Evolutionary conservation across 2,888 invertebrate species (phyloP), one percentile per base, ranked within the genome.

Genomic region (Meta bourneti): DNA sequence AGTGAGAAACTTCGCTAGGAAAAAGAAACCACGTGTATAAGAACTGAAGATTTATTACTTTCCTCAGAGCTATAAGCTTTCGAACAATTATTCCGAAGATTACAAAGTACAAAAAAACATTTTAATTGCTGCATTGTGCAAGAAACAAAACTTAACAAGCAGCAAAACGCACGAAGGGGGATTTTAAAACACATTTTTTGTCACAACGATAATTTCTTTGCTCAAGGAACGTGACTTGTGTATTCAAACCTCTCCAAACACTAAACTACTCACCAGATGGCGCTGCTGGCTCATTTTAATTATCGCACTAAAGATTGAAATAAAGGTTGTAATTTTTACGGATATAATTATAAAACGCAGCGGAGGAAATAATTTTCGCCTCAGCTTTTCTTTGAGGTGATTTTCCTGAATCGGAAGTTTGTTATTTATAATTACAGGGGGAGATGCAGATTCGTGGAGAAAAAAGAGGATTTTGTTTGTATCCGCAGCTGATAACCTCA

Each of bases 281-380:
- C 34, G 34, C 34, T 34, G 34, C 34, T 34, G 34, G 34, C 34
- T 34, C 34, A 34, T 89, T 89, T 89, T 89, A 89, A 89, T 89
- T 89, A 89, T 89, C 78, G 54, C 69, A 7, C n/a, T 6, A 70
- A 49, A 77, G 69, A 89, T 82, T 89, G 78, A 84, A 89, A 89
- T 89, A 78, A 79, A 89, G 83, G 83, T 34, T 71, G 83, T 84
- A 89, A 89, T 89, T 70, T 51, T 49, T 54, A 79, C 71, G n/a
- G 34, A 51, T 49, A 69, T 70, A 79, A 91, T 91, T 91, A 91
- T 86, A 86, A 91, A 86, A 82, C 51, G 34, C 1, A 4, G 34
- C 34, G 34, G 34, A 69, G 48, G 61, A 20, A 54, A 16, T 79
- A 54, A 72, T 79, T 72, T 80, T 20, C 19, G 16, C 13, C 81